Evolutionary conservation across 92 coral and sea anemone genomes (phyloP).

Genomic region (Bergia puertoricense): DNA sequence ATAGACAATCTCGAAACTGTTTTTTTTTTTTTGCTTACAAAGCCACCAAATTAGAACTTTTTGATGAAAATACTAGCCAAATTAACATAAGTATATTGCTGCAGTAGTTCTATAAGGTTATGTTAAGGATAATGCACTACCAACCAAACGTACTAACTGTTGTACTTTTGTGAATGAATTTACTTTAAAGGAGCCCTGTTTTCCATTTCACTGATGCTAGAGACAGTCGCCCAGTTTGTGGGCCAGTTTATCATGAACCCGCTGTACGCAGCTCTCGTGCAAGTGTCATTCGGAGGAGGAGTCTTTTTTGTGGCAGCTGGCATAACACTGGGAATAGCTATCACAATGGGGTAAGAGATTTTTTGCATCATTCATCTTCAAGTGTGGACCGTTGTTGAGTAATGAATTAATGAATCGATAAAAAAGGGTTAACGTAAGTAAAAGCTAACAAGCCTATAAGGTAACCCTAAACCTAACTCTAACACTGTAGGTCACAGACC

Average conservation of each 20-base stretch:
- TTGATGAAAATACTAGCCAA: no score
- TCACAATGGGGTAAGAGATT: neutral
- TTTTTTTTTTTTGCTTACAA: no score
- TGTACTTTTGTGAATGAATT: neutral
- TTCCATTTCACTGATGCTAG: neutral
- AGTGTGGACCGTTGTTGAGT: neutral
- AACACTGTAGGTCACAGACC: no score
- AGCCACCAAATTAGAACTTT: no score
- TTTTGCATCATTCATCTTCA: neutral
- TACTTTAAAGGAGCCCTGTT: neutral
- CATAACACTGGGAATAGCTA: neutral
- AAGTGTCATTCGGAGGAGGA: conserved; percentile 12
- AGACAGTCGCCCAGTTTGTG: neutral
- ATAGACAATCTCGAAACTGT: no score
- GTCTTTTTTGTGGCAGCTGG: neutral
- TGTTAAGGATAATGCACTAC: neutral
- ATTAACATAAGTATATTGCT: neutral
- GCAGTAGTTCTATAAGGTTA: neutral
- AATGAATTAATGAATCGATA: no score
- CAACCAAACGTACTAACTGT: neutral
- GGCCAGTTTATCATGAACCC: neutral
- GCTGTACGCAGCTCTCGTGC: neutral
- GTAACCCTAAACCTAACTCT: no score
- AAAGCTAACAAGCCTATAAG: no score
- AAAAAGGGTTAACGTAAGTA: no score